Conservation (phyloP, 2,888 invertebrate species). For the Fragum sueziense region DNA sequence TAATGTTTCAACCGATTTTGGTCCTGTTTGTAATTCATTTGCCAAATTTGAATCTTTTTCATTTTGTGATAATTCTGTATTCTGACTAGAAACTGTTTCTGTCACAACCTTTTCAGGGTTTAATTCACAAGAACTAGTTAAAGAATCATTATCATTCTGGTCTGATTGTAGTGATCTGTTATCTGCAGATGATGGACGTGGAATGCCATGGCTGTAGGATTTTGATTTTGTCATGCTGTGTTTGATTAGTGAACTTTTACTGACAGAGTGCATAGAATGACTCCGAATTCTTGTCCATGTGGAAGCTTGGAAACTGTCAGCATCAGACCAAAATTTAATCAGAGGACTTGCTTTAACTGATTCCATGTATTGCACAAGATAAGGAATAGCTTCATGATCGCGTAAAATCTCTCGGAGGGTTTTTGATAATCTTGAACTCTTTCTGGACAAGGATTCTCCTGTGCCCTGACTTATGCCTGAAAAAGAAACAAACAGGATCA, state of each 20-base stretch:
- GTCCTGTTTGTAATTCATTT: no score
- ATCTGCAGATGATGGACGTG: slow-evolving; percentile 39
- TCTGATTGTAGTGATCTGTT: not conserved
- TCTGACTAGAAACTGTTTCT: not conserved
- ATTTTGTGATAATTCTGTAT: slow-evolving; percentile 9
- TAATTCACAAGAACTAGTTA: slow-evolving; percentile 11
- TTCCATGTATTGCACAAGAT: slow-evolving; percentile 94
- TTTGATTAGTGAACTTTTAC: slow-evolving; percentile 56
- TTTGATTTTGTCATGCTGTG: slow-evolving; percentile 27
- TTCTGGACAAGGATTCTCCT: slow-evolving; percentile 58
- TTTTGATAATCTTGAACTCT: slow-evolving; percentile 86
- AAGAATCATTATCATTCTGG: not conserved
- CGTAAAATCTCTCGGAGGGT: slow-evolving; percentile 89
- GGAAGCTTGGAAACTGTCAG: slow-evolving; percentile 82
- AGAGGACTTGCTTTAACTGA: slow-evolving; percentile 84
- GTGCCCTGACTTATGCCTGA: slow-evolving; percentile 50
- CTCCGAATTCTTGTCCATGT: slow-evolving; percentile 74
- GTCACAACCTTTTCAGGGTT: not conserved
- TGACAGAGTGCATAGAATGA: slow-evolving; percentile 68
- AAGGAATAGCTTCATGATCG: slow-evolving; percentile 91
- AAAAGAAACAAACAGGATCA: not conserved
- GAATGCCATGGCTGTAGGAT: slow-evolving; percentile 50
- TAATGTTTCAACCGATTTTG: not conserved
- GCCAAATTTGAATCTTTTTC: not conserved
- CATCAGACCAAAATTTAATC: slow-evolving; percentile 84